Percentiles rank a stretch among this genome's conserved stretches.
Evolutionary conservation across 2,888 invertebrate genomes (phyloP).

Genomic region (Acanthacorydalis orientalis): DNA sequence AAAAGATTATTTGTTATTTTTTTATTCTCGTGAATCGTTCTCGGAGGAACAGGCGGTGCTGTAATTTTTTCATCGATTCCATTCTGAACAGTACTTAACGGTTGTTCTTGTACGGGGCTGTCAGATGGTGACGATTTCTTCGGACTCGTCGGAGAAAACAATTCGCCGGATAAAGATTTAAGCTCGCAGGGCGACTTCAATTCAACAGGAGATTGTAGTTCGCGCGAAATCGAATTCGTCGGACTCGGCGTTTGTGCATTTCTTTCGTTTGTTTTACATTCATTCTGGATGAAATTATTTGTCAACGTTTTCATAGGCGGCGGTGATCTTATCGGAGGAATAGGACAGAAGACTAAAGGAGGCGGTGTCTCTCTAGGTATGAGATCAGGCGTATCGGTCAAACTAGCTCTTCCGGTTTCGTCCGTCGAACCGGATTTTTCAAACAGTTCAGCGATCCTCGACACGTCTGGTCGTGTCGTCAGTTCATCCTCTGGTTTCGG

Average conservation of each 20-base stretch:
- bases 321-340: neutral
- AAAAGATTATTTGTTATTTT: neutral
- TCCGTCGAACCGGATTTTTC: neutral
- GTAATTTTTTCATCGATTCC: conserved; percentile 9
- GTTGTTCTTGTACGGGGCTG: neutral
- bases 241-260: no score
- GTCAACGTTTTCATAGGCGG: neutral
- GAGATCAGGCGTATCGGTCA: neutral
- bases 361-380: neutral
- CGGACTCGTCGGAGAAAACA: no score
- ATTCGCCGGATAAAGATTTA: no score
- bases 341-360: neutral
- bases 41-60: conserved; percentile 10
- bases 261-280: no score
- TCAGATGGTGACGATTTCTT: neutral
- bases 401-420: neutral
- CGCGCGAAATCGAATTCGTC: no score
- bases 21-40: neutral
- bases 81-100: neutral
- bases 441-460: conserved; percentile 2
- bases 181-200: no score
- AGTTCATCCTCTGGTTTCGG: conserved; percentile 2
- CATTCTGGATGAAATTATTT: no score
- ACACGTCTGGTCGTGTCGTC: conserved; percentile 1
- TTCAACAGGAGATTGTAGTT: no score